phyloP scores from a whole-genome alignment of 2,113 vertebrate genomes.

The Poeciliopsis occidentalis region DNA sequence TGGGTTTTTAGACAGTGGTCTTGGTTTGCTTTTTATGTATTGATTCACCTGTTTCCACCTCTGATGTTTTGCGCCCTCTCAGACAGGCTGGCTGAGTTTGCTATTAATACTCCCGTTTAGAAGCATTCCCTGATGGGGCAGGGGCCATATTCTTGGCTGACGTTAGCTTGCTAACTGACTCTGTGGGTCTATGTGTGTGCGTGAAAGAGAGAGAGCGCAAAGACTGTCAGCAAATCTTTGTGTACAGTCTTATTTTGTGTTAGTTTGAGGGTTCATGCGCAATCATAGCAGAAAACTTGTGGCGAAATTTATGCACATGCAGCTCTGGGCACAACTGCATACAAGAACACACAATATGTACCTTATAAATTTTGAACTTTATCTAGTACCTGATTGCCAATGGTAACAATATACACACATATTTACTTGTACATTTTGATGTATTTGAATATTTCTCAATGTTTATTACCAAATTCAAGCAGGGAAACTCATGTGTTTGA shows the following conservation, averaged over 20 bases:
- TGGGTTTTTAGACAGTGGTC: constrained; percentile 26
- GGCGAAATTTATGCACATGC: neutral
- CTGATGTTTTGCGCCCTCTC: constrained; percentile 61
- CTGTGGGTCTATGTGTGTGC: constrained; percentile 40
- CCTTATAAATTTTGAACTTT: neutral
- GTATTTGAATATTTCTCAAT: neutral
- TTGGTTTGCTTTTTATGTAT: constrained; percentile 66
- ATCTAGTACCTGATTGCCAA: neutral
- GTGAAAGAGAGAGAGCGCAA: neutral
- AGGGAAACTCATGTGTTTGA: neutral
- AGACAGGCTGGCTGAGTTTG: constrained; percentile 63
- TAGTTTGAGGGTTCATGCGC: neutral
- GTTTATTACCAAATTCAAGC: neutral
- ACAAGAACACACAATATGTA: too few relatives aligned
- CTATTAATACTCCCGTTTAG: constrained; percentile 76
- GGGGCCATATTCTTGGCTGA: constrained; percentile 65
- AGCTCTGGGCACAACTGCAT: neutral
- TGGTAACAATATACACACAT: neutral
- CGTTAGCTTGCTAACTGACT: constrained; percentile 56
- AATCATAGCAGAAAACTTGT: constrained; percentile 3
- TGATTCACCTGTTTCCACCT: constrained; percentile 70
- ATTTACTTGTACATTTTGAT: neutral
- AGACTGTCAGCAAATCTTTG: constrained; percentile 39
- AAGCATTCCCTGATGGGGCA: constrained; percentile 70
- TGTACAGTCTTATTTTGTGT: constrained; percentile 26